Percentiles rank a stretch among this genome's conserved stretches.
These are phyloP conservation scores for Latheticus oryzae DNA, from an alignment of 2,888 invertebrate genomes.

Conservation along the genomic window DNA sequence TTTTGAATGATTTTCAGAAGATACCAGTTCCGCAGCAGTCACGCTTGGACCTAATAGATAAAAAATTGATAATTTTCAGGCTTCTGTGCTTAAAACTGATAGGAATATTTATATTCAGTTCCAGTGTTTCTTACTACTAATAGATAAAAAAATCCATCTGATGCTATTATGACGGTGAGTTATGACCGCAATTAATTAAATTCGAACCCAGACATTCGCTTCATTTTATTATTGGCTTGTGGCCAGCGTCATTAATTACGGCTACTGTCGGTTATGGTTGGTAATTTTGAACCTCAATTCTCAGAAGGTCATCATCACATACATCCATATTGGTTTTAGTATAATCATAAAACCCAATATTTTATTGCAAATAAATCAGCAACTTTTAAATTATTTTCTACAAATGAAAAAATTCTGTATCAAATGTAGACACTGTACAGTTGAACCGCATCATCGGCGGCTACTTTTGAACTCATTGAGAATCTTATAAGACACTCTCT, in stretches of 20 bases:
- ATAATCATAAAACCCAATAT: no score
- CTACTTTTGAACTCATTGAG: constrained; percentile 19
- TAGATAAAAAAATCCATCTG: no score
- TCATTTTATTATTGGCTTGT: constrained; percentile 32
- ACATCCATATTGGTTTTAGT: constrained; percentile 13
- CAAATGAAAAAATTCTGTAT: constrained; percentile 1
- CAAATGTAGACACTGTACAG: constrained; percentile 15
- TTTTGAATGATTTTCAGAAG: no score
- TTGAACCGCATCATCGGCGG: constrained; percentile 16
- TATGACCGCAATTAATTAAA: constrained; percentile 29
- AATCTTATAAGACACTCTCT: constrained; percentile 49
- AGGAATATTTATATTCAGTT: no score
- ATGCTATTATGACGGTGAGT: no score
- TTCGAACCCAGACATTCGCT: constrained; percentile 8
- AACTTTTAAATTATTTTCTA: no score
- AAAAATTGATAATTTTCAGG: no score
- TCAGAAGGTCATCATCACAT: constrained; percentile 8
- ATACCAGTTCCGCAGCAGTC: no score
- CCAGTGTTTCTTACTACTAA: no score
- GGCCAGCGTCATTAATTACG: constrained; percentile 24
- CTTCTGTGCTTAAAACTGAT: no score
- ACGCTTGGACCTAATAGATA: no score
- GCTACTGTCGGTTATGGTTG: constrained; percentile 17
- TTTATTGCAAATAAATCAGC: no score
- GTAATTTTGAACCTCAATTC: constrained; percentile 14